Evolutionary conservation across 1,140 invertebrate genomes (phyloP), one percentile per base, ranked within the genome.

Genomic region (Tetramorium simillimum): DNA sequence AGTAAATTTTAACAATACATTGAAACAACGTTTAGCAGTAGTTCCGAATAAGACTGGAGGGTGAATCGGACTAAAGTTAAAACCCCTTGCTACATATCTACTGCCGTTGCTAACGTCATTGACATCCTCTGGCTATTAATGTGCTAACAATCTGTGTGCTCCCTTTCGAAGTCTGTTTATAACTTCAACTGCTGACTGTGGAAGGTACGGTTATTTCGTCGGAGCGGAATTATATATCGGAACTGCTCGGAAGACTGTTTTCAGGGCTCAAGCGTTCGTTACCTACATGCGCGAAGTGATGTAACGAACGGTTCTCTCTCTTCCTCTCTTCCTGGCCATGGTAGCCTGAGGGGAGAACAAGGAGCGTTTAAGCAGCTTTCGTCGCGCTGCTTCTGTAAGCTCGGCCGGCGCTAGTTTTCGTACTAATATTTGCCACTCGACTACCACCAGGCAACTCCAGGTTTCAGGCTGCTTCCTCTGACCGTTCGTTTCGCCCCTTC

Each of bases 351-450:
- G 70, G 37, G 76, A 67, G 65, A 86, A 73, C 63, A 88, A 88
- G 75, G 91, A 90, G 88, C 85, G 86, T 92, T 95, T 95, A 95
- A 95, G 94, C 94, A 93, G 94, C 94, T 95, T 95, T 95, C 93
- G 91, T 94, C 92, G 92, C 92, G 91, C 89, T 92, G 91, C 92
- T 93, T 92, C 89, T 88, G 91, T 90, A 91, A 92, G 91, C 92
- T 92, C 90, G 88, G 87, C 91, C 93, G n/a, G 89, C 91, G 89
- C 91, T 91, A 92, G 93, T 95, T 95, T 94, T 95, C 94, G 87
- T 95, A 94, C 94, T 95, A 95, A 95, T 95, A 95, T 95, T 95
- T 95, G 94, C 94, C 93, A 94, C 93, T 95, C 93, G 93, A 94
- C 93, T 93, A 93, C 90, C 63, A 90, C 88, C 91, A 58, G 65